Evolutionary conservation across 2,797 vertebrate species (phyloP).

Genomic region (Acanthopagrus latus): DNA sequence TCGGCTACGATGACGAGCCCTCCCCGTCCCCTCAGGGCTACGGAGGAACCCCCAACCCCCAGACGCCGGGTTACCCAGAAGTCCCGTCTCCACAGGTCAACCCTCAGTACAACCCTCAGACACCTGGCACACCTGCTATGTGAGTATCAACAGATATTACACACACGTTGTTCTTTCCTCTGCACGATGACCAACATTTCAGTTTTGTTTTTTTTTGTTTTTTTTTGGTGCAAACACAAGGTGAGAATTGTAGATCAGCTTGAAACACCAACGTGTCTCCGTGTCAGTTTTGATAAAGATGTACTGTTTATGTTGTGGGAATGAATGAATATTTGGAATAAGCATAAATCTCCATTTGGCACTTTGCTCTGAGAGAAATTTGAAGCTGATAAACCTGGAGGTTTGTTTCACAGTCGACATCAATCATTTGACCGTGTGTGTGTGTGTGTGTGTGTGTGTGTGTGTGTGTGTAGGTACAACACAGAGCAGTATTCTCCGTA

Average conservation of each 20-base stretch:
- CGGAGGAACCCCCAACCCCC: conserved; percentile 93
- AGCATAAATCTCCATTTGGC: no score
- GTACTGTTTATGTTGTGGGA: background rate
- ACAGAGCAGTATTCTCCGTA: conserved; percentile 97
- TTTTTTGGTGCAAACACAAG: background rate
- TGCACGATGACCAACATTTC: no score
- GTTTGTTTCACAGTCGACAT: no score
- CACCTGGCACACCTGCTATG: conserved; percentile 95
- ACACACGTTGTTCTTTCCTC: background rate
- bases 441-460: background rate
- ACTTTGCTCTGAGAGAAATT: background rate
- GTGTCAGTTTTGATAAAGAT: background rate
- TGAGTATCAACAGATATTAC: conserved; percentile 78
- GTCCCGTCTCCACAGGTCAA: conserved; percentile 95
- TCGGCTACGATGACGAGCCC: conserved; percentile 93
- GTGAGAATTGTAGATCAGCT: background rate
- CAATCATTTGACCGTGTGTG: no score
- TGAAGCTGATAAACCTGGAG: background rate
- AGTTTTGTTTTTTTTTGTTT: background rate
- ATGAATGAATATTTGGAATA: background rate
- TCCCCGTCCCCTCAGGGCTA: conserved; percentile 96
- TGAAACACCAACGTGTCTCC: rapidly evolving
- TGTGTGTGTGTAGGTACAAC: conserved; percentile 89
- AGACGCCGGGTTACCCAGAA: conserved; percentile 95
- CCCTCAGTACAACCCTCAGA: conserved; percentile 96